Evolutionary conservation across 1,140 invertebrate genomes (phyloP).

Genomic region (Papilio xuthus): DNA sequence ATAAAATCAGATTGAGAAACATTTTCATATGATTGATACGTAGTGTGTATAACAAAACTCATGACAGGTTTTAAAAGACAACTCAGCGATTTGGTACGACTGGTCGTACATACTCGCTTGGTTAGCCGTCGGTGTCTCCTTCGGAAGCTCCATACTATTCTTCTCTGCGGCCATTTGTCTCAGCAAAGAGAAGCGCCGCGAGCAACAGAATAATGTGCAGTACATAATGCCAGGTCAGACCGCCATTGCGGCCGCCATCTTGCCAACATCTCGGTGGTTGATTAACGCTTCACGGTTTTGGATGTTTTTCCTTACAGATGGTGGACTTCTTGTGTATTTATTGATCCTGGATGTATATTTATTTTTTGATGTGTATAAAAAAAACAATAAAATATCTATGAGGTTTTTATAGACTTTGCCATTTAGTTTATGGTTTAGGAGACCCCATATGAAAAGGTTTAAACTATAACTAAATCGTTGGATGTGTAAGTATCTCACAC

Average conservation of each 20-base stretch:
- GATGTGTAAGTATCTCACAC: conserved; percentile 64
- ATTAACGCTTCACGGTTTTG: conserved; percentile 75
- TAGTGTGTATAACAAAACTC: conserved; percentile 1
- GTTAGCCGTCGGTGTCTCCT: conserved; percentile 89
- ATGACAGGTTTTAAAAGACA: conserved; percentile 87
- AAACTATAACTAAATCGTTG: conserved; percentile 10
- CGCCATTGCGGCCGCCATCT: conserved; percentile 61
- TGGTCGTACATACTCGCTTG: conserved; percentile 94
- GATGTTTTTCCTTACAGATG: conserved; percentile 47
- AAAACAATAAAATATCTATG: not conserved
- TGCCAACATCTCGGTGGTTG: conserved; percentile 47
- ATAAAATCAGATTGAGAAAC: not conserved
- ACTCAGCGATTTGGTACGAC: conserved; percentile 87
- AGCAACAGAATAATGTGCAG: conserved; percentile 90
- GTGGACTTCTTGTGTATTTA: conserved; percentile 54
- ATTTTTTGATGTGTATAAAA: not conserved
- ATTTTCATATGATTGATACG: not conserved
- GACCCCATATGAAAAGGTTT: conserved; percentile 1
- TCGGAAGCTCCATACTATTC: conserved; percentile 89
- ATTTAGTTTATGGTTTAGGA: not conserved
- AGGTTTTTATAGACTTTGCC: not conserved
- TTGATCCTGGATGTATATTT: not conserved
- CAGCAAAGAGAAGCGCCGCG: conserved; percentile 85
- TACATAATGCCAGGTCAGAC: conserved; percentile 93
- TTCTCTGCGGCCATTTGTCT: conserved; percentile 90